These are phyloP conservation scores for Drosophila athabasca DNA, from an alignment of 1,140 invertebrate species.

Conservation along the genomic window DNA sequence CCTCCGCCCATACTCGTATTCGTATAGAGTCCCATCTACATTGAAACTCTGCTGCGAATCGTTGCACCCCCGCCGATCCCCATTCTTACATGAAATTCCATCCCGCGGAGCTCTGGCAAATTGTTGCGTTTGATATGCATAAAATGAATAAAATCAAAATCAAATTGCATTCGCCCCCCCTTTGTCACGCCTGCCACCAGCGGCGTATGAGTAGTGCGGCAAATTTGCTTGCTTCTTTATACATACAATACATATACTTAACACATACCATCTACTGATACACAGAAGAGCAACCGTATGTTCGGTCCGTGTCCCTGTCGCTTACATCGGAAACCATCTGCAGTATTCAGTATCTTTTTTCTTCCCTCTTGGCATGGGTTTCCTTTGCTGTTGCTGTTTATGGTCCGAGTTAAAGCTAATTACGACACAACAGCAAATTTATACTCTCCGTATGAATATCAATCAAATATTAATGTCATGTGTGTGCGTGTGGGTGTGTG, in stretches of 20 bases:
- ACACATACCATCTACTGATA: no score
- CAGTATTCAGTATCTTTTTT: no score
- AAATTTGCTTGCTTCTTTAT: background rate
- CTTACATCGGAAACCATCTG: no score
- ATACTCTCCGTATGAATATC: conserved; percentile 24
- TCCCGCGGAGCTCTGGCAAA: background rate
- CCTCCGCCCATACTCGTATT: no score
- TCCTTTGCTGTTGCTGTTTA: conserved; percentile 25
- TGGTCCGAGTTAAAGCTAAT: conserved; percentile 42
- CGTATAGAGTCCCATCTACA: no score
- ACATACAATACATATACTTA: no score
- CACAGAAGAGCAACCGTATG: no score
- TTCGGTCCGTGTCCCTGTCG: no score
- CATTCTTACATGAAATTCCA: background rate
- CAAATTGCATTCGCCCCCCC: conserved; percentile 35
- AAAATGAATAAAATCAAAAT: conserved; percentile 61
- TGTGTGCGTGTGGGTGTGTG: background rate
- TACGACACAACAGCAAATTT: conserved; percentile 47
- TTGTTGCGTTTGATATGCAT: conserved; percentile 43
- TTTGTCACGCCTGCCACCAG: background rate
- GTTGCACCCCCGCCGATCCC: background rate
- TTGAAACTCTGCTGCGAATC: no score
- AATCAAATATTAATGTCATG: conserved; percentile 21
- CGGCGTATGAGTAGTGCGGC: conserved; percentile 38
- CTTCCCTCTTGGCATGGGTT: background rate